These are phyloP conservation scores for Caloenas nicobarica DNA, from an alignment of 2,113 vertebrate species.

Conservation along the genomic window DNA sequence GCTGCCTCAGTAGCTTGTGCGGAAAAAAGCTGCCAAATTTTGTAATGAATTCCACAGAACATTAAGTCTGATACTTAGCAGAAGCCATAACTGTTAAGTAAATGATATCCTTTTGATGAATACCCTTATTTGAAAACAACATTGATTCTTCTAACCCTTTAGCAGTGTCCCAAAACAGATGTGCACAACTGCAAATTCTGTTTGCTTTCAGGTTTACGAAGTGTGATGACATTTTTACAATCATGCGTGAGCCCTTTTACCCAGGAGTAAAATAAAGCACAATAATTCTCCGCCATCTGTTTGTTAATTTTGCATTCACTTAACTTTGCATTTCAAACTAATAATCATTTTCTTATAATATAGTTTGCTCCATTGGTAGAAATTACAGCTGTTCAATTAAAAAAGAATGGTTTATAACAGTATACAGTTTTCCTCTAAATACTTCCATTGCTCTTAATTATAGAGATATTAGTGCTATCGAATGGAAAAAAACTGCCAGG, in stretches of 20 bases:
- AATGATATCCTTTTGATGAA: constrained; percentile 75
- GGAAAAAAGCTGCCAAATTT: constrained; percentile 66
- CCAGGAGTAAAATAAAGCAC: constrained; percentile 69
- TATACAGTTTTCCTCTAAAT: constrained; percentile 35
- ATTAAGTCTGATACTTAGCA: constrained; percentile 71
- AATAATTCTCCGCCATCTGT: constrained; percentile 76
- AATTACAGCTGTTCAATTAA: constrained; percentile 67
- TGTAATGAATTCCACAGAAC: constrained; percentile 71
- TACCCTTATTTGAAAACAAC: constrained; percentile 70
- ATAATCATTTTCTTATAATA: constrained; percentile 72
- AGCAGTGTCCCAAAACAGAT: constrained; percentile 76
- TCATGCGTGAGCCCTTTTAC: constrained; percentile 61
- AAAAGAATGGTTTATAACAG: constrained; percentile 49
- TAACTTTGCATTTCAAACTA: constrained; percentile 73
- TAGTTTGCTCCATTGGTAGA: constrained; percentile 55
- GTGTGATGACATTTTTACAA: constrained; percentile 79
- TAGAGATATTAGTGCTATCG: constrained; percentile 27
- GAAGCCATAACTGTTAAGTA: constrained; percentile 73
- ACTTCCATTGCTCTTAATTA: constrained; percentile 66
- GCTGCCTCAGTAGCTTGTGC: constrained; percentile 25
- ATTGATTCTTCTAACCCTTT: constrained; percentile 71
- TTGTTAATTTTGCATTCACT: constrained; percentile 78
- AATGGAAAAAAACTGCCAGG: constrained; percentile 18
- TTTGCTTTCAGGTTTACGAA: constrained; percentile 77
- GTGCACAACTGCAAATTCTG: constrained; percentile 76